Percentiles rank a stretch among this genome's conserved stretches.
phyloP scores from a whole-genome alignment of 2,888 invertebrate genomes.

The Venustoraphidia nigricollis region DNA sequence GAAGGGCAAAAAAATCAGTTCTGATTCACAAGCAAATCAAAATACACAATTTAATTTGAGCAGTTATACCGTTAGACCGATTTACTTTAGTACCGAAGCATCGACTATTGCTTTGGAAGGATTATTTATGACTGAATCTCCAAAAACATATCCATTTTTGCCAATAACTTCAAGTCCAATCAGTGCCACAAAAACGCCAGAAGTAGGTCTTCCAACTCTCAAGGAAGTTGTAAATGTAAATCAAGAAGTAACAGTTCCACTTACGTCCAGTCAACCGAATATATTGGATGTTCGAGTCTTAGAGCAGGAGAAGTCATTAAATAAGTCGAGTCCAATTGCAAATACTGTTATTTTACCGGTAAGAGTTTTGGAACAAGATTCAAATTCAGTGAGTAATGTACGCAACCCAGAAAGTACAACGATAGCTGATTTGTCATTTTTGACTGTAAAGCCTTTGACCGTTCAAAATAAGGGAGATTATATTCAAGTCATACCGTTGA shows the following conservation, averaged over 20 bases:
- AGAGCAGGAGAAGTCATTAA: background rate
- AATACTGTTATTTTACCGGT: background rate
- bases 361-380: background rate
- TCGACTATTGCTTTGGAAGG: slow-evolving; percentile 54
- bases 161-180: slow-evolving; percentile 8
- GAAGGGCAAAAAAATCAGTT: slow-evolving; percentile 21
- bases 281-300: background rate
- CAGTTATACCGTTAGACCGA: slow-evolving; percentile 23
- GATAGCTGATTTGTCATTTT: no score
- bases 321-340: background rate
- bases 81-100: slow-evolving; percentile 29
- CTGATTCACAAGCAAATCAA: slow-evolving; percentile 25
- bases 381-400: no score
- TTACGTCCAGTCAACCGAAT: slow-evolving; percentile 9
- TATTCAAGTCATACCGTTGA: no score
- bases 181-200: slow-evolving; percentile 24
- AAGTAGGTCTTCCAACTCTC: slow-evolving; percentile 31
- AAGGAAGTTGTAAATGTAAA: slow-evolving; percentile 21
- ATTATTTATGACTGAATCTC: slow-evolving; percentile 41
- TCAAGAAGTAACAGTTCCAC: slow-evolving; percentile 25
- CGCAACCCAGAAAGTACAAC: no score
- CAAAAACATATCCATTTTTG: slow-evolving; percentile 11
- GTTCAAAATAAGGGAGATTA: no score
- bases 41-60: slow-evolving; percentile 24
- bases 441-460: no score